These are phyloP conservation scores for Hydriomena furcata DNA, from an alignment of 2,888 invertebrate species.

Conservation along the genomic window DNA sequence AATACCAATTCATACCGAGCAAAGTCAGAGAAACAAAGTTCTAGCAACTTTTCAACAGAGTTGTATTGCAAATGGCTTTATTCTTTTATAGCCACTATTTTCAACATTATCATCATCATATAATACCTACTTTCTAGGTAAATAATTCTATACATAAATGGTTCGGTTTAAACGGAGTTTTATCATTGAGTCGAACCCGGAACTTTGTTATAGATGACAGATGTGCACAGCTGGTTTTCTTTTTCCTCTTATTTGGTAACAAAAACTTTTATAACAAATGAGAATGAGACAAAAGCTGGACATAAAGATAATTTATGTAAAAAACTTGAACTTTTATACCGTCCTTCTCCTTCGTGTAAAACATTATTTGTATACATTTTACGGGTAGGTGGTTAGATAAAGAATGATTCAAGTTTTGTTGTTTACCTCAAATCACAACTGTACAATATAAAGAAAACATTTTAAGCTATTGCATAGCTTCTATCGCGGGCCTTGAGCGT, in stretches of 20 bases:
- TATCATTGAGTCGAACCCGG: conserved; percentile 43
- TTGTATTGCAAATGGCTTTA: neutral
- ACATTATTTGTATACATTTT: neutral
- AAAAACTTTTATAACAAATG: conserved; percentile 28
- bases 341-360: too few relatives aligned
- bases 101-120: too few relatives aligned
- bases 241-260: conserved; percentile 41
- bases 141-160: too few relatives aligned
- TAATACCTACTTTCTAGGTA: too few relatives aligned
- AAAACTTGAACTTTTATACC: too few relatives aligned
- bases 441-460: too few relatives aligned
- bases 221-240: conserved; percentile 46
- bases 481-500: too few relatives aligned
- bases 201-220: conserved; percentile 39
- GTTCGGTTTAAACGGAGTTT: neutral
- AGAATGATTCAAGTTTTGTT: too few relatives aligned
- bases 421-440: too few relatives aligned
- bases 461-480: too few relatives aligned
- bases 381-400: neutral
- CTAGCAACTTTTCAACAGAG: conserved; percentile 2
- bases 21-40: conserved; percentile 8
- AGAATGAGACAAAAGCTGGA: conserved; percentile 6
- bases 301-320: too few relatives aligned
- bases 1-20: conserved; percentile 1
- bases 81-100: neutral